Base-by-base conservation (phyloP, 2,797 vertebrate species). In the Melanotaenia parkinsoni region DNA sequence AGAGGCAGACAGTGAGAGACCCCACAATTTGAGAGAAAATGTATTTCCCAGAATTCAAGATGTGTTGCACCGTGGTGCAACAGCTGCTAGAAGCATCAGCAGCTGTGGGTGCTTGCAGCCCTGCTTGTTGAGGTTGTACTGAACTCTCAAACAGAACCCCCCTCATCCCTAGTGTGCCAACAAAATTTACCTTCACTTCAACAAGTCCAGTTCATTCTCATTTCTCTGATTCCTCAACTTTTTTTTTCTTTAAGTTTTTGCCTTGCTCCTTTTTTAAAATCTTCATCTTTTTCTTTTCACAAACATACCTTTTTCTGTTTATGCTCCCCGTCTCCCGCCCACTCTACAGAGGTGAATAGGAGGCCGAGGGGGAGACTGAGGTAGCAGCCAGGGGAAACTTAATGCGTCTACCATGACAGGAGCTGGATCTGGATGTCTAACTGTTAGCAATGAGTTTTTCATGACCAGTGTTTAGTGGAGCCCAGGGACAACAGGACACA, bases 51-150 rank as follows among this genome's bases (percentile, higher is more conserved):
- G 92, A 76, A 79, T 53, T 62, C 8, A 7, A 70, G 62, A 76
- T 76, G 57, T 60, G 77, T 38, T 51, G 78, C 3, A 45, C 65
- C 72, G 26, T 16, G 12, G 37, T 68, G 67, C 53, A 86, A 76
- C 93, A 93, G 89, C 93, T 94, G 94, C 77, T 90, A 83, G 75
- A 91, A 58, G 76, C 80, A 94, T 94, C 89, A 93, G 70, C 65
- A 18, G 64, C 18, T 45, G 70, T 67, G 73, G 76, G 82, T 69
- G 77, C 78, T 88, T 80, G 70, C 74, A 74, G 79, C 71, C 61
- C 60, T 91, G 20, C 50, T 53, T 53, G 22, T 10, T 53, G 3
- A 53, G 50, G 22, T 53, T 22, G 12, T 11, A 87, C 84, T 85
- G 80, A 72, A 26, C 79, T 62, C 67, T 79, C 56, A 82, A 70